Evolutionary conservation across 1,140 invertebrate genomes (phyloP), one percentile per base, ranked within the genome.

Genomic region (Lethocerus indicus): DNA sequence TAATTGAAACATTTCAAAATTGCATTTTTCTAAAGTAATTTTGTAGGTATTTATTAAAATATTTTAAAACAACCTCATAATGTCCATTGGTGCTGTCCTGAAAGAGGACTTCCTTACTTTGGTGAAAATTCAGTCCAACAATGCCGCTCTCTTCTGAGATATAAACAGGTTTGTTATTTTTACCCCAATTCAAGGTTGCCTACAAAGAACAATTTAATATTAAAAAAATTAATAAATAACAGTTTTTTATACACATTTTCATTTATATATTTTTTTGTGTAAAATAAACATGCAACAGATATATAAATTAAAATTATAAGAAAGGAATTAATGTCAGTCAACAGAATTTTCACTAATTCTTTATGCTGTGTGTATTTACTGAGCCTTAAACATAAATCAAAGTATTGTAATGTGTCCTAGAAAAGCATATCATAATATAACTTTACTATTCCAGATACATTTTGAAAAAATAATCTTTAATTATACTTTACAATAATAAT

Each of bases 61-160:
- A 3, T 46, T 32, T 21, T 39, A 40, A 24, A 64, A 65, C 58
- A 57, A 69, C 67, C 58, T 66, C 67, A 54, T 63, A 65, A 32
- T 67, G 63, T 20, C 83, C 81, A 61, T 86, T 87, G 21, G 71
- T 71, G 25, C 71, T 74, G 54, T 87, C 83, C 43, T 79, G 73
- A 45, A 86, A 82, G 14, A 87, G 72, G 57, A 84, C 74, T 67
- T 88, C 85, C 73, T 88, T 87, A 63, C 83, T 87, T 66, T 88
- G 84, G 63, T 86, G 81, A 70, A 88, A 89, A 65, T 87, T 86
- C 2, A 90, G 71, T 0, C 85, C 85, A 16, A 87, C 77, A 0
- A 88, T 83, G 46, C 83, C 80, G 39, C 82, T 83, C 60, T 88
- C 84, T 54, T 87, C 82, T 7, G 81, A 83, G 23, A 81, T 78